A percentile compares a stretch with the other conserved stretches of the same genome.
Evolutionary conservation across 2,888 invertebrate genomes (phyloP).

Genomic region (Xylocampa areola): DNA sequence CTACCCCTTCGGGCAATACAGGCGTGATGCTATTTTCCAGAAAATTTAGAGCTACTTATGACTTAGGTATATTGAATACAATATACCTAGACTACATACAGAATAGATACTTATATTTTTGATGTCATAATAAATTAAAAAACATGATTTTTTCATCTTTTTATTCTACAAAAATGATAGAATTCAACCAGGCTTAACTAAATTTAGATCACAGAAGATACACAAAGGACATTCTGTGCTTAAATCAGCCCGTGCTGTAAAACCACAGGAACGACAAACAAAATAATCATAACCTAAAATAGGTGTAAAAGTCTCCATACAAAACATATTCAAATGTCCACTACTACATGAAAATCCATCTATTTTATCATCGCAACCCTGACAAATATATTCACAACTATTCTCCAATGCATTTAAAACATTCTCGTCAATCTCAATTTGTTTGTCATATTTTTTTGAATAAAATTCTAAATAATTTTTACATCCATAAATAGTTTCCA

Average conservation of each 20-base stretch:
- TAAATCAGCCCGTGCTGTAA: constrained; percentile 72
- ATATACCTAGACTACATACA: too few species aligned
- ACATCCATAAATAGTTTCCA: constrained; percentile 67
- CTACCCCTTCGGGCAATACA: too few species aligned
- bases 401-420: constrained; percentile 47
- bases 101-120: too few species aligned
- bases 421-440: constrained; percentile 59
- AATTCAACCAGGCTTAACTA: constrained; percentile 48
- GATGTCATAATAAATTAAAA: too few species aligned
- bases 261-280: constrained; percentile 72
- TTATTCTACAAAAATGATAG: neutral
- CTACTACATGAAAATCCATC: constrained; percentile 72
- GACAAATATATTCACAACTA: constrained; percentile 68
- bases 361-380: constrained; percentile 76
- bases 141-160: neutral
- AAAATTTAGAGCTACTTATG: too few species aligned
- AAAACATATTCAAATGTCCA: constrained; percentile 79
- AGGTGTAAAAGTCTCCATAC: constrained; percentile 77
- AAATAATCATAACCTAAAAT: constrained; percentile 75
- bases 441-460: constrained; percentile 68
- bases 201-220: constrained; percentile 78
- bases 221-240: constrained; percentile 68
- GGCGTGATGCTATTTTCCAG: too few species aligned
- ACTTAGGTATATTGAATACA: too few species aligned
- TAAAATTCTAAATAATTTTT: constrained; percentile 74